These are phyloP conservation scores for Macrosoma leucophasiata DNA, from an alignment of 2,888 invertebrate species.

Conservation along the genomic window DNA sequence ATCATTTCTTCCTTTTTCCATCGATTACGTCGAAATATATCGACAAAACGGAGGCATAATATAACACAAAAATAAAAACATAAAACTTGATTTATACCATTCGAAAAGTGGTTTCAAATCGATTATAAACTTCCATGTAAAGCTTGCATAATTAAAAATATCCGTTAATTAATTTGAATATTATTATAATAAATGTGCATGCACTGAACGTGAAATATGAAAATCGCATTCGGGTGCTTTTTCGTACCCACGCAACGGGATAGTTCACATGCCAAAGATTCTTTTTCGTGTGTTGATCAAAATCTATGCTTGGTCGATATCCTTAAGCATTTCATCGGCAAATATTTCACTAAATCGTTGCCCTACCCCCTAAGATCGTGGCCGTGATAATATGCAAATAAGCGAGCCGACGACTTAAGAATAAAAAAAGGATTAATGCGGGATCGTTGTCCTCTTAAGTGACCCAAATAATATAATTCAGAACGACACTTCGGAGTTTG, in stretches of 20 bases:
- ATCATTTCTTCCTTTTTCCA: slow-evolving; percentile 31
- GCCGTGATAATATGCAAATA: slow-evolving; percentile 68
- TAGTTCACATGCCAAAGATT: slow-evolving; percentile 30
- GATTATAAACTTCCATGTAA: slow-evolving; percentile 35
- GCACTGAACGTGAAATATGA: slow-evolving; percentile 10
- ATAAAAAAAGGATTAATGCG: slow-evolving; percentile 56
- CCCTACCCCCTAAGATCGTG: slow-evolving; percentile 60
- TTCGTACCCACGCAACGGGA: slow-evolving; percentile 18
- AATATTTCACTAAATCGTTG: slow-evolving; percentile 64
- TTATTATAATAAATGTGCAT: slow-evolving; percentile 17
- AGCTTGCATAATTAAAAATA: slow-evolving; percentile 36
- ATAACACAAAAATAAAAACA: slow-evolving; percentile 35
- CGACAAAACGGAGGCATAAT: slow-evolving; percentile 33
- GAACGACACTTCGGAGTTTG: slow-evolving; percentile 45
- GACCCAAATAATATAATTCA: slow-evolving; percentile 69
- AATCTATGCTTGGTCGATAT: slow-evolving; percentile 42
- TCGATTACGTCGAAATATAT: slow-evolving; percentile 31
- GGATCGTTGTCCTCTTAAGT: slow-evolving; percentile 61
- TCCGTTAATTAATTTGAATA: slow-evolving; percentile 40
- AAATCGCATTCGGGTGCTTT: slow-evolving; percentile 13
- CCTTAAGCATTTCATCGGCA: slow-evolving; percentile 57
- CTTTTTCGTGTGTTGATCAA: slow-evolving; percentile 29
- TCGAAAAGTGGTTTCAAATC: slow-evolving; percentile 36
- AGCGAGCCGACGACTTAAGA: slow-evolving; percentile 55
- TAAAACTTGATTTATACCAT: slow-evolving; percentile 42